A percentile compares a stretch with the other conserved stretches of the same genome.
phyloP scores from a whole-genome alignment of 2,888 invertebrate species.

The Trachelus troglodyta region DNA sequence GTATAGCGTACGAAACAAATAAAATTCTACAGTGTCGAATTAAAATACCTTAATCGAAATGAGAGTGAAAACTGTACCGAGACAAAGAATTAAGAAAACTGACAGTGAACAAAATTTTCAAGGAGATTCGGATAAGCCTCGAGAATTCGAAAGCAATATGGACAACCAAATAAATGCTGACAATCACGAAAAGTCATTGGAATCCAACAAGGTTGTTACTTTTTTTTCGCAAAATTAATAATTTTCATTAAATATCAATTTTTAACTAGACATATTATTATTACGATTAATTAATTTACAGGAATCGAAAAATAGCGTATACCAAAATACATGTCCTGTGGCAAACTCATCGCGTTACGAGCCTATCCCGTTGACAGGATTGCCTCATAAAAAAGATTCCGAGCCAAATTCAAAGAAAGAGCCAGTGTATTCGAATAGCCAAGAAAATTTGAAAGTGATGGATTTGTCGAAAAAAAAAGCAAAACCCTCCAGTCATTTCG shows the following conservation, averaged over 20 bases:
- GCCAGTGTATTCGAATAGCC: neutral
- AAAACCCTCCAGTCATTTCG: conserved; percentile 1
- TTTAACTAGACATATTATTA: neutral
- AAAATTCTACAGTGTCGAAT: neutral
- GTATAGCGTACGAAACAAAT: neutral
- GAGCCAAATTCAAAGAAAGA: neutral
- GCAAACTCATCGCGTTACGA: neutral
- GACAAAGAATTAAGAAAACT: conserved; percentile 27
- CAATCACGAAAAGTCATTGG: neutral
- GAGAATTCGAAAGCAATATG: neutral
- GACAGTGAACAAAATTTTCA: neutral
- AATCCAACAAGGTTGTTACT: neutral
- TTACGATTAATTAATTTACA: neutral
- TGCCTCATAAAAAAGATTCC: neutral
- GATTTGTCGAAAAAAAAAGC: conserved; percentile 41
- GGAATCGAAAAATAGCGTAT: neutral
- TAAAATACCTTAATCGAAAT: conserved; percentile 26
- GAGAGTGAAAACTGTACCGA: conserved; percentile 55
- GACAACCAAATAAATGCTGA: neutral
- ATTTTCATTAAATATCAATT: neutral
- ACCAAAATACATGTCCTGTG: neutral
- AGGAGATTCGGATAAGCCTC: neutral
- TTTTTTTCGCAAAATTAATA: neutral
- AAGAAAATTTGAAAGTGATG: conserved; percentile 29
- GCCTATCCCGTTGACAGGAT: neutral